Percentiles rank a stretch among this genome's conserved stretches.
phyloP scores from a whole-genome alignment of 1,140 invertebrate species.

The Temnothorax curvispinosus region DNA sequence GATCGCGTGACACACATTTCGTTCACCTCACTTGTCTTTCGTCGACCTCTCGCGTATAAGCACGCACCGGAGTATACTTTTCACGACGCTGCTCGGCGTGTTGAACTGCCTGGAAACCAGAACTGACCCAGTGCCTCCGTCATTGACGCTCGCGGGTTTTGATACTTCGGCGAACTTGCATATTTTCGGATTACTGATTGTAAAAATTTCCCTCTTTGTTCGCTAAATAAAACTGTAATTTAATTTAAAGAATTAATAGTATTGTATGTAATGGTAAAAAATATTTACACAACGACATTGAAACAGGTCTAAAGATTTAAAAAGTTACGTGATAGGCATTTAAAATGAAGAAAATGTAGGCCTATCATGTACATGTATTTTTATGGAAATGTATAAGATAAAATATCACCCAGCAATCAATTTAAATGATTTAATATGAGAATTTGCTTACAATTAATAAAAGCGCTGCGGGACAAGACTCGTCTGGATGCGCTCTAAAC shows the following conservation, averaged over 20 bases:
- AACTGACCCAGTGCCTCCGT: conserved; percentile 66
- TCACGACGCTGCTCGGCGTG: conserved; percentile 39
- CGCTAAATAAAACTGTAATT: neutral
- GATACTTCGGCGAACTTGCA: neutral
- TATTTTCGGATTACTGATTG: neutral
- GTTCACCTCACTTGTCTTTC: conserved; percentile 64
- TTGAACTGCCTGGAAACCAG: conserved; percentile 76
- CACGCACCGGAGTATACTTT: conserved; percentile 27
- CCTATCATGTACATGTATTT: conserved; percentile 1
- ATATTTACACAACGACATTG: neutral
- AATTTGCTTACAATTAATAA: neutral
- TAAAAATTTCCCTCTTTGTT: neutral
- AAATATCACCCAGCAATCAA: too few relatives aligned
- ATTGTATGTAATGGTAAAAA: neutral
- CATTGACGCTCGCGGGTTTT: neutral
- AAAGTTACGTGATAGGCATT: neutral
- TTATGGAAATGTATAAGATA: neutral
- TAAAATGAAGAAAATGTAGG: neutral
- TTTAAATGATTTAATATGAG: neutral
- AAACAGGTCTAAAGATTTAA: neutral
- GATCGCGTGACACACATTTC: conserved; percentile 78
- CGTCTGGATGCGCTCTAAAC: neutral
- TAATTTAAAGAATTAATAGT: neutral
- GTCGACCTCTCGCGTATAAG: conserved; percentile 57
- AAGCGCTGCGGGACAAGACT: neutral